Conservation (phyloP, 1,140 invertebrate species). For the Drosophila rufa region DNA sequence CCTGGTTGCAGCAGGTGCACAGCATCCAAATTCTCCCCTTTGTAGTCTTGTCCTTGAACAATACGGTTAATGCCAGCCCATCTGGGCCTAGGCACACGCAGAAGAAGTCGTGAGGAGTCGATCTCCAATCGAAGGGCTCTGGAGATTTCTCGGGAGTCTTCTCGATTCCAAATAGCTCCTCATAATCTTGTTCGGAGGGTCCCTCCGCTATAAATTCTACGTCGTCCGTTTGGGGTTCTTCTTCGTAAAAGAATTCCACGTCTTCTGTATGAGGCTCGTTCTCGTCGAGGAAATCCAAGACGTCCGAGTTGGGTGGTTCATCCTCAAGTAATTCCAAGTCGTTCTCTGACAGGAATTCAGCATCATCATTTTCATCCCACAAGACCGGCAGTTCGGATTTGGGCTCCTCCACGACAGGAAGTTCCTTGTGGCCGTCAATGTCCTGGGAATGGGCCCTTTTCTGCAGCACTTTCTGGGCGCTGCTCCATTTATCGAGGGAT, state of each 20-base stretch:
- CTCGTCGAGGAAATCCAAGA: neutral
- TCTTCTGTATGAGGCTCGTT: neutral
- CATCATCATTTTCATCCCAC: conserved; percentile 8
- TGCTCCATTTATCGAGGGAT: conserved; percentile 9
- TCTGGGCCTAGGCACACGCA: conserved; percentile 1
- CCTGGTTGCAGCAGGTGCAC: conserved; percentile 25
- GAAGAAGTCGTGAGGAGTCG: conserved; percentile 2
- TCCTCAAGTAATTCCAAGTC: neutral
- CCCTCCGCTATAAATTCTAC: neutral
- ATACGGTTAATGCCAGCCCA: conserved; percentile 4
- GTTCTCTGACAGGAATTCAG: neutral
- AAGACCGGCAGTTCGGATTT: neutral
- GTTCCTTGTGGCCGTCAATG: neutral
- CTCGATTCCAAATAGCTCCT: neutral
- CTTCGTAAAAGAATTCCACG: too few relatives aligned
- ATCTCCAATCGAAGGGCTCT: neutral
- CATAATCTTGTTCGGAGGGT: neutral
- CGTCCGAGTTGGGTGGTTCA: neutral
- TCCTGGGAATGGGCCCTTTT: neutral
- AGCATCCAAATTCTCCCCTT: neutral
- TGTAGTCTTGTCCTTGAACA: conserved; percentile 14
- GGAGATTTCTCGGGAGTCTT: neutral
- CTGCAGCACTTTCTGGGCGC: neutral
- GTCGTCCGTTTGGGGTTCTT: too few relatives aligned
- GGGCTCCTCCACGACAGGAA: neutral